phyloP scores from a whole-genome alignment of 2,797 vertebrate species.

The Sebastes ruberrimus region DNA sequence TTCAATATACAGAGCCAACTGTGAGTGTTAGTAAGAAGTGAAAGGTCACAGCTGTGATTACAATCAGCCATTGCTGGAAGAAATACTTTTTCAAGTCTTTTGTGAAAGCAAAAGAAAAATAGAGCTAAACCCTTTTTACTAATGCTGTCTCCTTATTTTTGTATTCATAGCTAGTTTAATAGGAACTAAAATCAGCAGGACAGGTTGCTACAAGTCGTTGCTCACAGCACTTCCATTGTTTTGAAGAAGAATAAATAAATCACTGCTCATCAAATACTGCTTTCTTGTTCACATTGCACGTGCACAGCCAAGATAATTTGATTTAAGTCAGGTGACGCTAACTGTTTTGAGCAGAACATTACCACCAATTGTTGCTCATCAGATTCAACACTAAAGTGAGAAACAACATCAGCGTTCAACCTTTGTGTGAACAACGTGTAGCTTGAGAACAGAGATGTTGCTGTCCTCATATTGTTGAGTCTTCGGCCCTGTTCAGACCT shows the following conservation, averaged over 20 bases:
- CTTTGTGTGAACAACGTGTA: neutral
- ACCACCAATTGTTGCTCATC: neutral
- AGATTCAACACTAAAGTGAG: neutral
- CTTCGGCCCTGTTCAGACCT: neutral
- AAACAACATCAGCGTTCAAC: neutral
- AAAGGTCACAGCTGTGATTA: neutral
- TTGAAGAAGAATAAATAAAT: neutral
- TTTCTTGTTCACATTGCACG: neutral
- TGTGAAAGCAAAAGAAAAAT: neutral
- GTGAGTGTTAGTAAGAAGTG: neutral
- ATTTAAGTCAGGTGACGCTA: neutral
- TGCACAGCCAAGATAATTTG: neutral
- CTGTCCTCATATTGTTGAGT: neutral
- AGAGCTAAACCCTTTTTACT: neutral
- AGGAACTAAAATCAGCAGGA: neutral
- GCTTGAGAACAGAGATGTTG: neutral
- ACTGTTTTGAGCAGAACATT: neutral
- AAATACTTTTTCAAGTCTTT: neutral
- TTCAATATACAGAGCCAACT: neutral
- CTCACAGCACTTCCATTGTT: neutral
- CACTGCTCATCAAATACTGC: neutral
- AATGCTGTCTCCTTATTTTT: neutral
- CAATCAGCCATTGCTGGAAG: neutral
- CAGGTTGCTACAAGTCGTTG: neutral
- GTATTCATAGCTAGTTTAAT: neutral